Evolutionary conservation across 1,140 invertebrate genomes (phyloP), one percentile per base, ranked within the genome.

Genomic region (Arctopsyche grandis): DNA sequence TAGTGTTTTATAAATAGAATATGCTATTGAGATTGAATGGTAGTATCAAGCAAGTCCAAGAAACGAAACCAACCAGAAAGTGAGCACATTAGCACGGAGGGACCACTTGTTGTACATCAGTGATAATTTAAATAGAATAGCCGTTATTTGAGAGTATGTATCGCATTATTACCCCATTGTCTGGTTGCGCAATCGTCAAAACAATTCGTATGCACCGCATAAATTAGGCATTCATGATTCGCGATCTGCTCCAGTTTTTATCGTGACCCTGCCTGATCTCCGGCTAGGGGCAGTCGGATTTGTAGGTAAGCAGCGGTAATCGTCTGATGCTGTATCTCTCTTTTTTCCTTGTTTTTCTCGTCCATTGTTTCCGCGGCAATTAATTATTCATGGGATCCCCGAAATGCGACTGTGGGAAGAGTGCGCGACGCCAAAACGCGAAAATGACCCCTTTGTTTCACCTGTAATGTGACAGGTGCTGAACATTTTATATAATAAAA

Each of bases 291-390:
- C 63, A 26, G 63, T 26, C 63, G 22, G 21, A 60, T 73, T 44
- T 73, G 69, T 73, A 70, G 69, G 69, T 73, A 73, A 74, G 48
- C 48, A 56, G 71, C 48, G 71, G 71, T 74, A 74, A 74, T 74
- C 48, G 44, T 56, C n/a, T 48, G 71, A 46, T 12, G 16, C 22
- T 29, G 48, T 56, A 56, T 52, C 19, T 74, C 5, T 48, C 21
- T 74, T 52, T 16, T 52, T 52, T 52, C 12, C 12, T 38, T 38
- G 1, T 38, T 38, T 60, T 60, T 60, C 12, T 66, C 14, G 63
- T 66, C 16, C 48, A 74, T 74, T 74, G 71, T 74, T 56, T 56
- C 21, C n/a, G 1, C 52, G 43, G 43, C 16, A 29, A 74, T 74
- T 74, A 74, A 74, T 74, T 74, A 74, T 74, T 74, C 71, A 74